Percentiles rank a stretch among this genome's conserved stretches.
These are phyloP conservation scores for Eudyptes chrysolophus DNA, from an alignment of 2,113 vertebrate genomes.

Conservation along the genomic window DNA sequence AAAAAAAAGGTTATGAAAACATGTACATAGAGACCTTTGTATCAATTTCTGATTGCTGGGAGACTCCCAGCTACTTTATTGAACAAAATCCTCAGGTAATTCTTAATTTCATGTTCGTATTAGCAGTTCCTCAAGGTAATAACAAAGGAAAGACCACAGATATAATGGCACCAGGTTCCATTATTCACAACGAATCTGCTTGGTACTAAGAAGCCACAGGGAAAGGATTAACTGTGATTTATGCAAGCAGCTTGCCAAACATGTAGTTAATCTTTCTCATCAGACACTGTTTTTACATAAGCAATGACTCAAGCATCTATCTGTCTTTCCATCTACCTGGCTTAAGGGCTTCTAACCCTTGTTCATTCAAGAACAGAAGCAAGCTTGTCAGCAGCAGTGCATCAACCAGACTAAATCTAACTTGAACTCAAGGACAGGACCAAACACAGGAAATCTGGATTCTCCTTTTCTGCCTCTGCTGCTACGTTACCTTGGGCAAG, in stretches of 20 bases:
- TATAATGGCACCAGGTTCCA: background rate
- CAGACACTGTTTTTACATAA: background rate
- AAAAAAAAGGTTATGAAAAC: background rate
- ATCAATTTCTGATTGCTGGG: background rate
- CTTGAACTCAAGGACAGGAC: background rate
- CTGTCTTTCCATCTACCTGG: background rate
- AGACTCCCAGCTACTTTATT: background rate
- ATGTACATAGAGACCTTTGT: accelerated
- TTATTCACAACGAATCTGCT: background rate
- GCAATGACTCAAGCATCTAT: background rate
- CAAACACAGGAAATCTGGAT: background rate
- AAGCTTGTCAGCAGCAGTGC: background rate
- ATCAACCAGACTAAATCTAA: background rate
- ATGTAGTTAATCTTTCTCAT: background rate
- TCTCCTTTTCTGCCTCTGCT: background rate
- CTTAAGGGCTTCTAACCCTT: background rate
- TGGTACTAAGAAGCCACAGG: background rate
- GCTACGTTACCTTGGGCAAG: accelerated
- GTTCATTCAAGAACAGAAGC: background rate
- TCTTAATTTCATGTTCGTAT: background rate
- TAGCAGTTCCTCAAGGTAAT: background rate
- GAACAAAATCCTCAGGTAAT: background rate
- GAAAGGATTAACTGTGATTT: background rate
- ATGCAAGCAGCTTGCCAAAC: background rate
- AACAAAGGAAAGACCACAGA: background rate